Conservation (phyloP, 2,888 invertebrate species). For the Mechanitis messenoides region DNA sequence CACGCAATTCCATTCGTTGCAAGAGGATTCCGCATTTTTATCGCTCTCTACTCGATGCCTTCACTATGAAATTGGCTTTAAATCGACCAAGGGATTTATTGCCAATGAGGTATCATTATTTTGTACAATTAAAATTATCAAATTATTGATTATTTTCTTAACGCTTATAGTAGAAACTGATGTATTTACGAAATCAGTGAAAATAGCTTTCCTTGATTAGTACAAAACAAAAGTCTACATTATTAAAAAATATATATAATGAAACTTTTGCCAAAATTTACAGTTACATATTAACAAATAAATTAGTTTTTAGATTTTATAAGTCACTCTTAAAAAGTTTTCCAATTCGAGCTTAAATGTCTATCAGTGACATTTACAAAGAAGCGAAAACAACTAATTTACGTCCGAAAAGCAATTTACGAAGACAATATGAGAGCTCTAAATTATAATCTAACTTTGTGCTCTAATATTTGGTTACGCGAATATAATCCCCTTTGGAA, state of each 20-base stretch:
- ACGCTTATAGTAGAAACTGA: too few species aligned
- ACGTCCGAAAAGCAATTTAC: slow-evolving; percentile 5
- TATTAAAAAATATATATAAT: too few species aligned
- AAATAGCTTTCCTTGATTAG: too few species aligned
- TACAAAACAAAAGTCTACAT: too few species aligned
- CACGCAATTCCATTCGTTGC: slow-evolving; percentile 71
- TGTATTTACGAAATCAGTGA: too few species aligned
- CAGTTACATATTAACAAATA: too few species aligned
- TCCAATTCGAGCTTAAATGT: neutral
- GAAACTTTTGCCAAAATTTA: too few species aligned
- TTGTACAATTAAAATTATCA: too few species aligned
- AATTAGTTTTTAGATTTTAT: neutral
- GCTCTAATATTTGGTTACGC: slow-evolving; percentile 9
- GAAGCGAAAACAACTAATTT: neutral
- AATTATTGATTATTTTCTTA: too few species aligned
- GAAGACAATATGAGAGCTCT: slow-evolving; percentile 12
- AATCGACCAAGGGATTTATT: slow-evolving; percentile 38
- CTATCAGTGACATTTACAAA: neutral
- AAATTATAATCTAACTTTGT: slow-evolving; percentile 22
- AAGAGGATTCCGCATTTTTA: slow-evolving; percentile 71
- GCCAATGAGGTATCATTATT: slow-evolving; percentile 27
- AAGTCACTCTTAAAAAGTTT: neutral
- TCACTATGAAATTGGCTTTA: slow-evolving; percentile 54
- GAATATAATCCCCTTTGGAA: slow-evolving; percentile 9
- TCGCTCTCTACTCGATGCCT: slow-evolving; percentile 53